Percentiles rank a stretch among this genome's conserved stretches.
Conservation (phyloP, 2,113 vertebrate species). For the Nothoprocta perdicaria region DNA sequence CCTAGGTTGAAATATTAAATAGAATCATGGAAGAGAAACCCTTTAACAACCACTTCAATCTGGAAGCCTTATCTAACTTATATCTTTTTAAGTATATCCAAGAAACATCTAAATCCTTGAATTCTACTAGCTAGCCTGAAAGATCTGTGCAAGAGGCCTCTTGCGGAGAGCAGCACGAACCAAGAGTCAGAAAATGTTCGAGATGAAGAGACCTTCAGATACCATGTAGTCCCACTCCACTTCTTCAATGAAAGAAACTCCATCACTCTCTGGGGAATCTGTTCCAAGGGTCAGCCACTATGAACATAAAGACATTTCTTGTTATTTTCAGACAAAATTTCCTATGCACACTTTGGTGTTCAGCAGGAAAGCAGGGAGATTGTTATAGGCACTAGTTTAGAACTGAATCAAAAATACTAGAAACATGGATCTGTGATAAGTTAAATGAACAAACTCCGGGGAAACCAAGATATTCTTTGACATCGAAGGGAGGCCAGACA, state of each 20-base stretch:
- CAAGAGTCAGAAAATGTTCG: neutral
- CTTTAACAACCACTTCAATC: neutral
- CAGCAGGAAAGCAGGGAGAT: neutral
- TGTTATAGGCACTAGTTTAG: neutral
- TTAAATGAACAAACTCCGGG: neutral
- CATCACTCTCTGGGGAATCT: too few species aligned
- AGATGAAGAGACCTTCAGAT: too few species aligned
- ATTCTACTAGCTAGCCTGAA: neutral
- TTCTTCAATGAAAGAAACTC: too few species aligned
- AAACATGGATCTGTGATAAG: neutral
- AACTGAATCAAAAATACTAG: neutral
- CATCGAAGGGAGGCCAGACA: neutral
- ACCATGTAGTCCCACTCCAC: too few species aligned
- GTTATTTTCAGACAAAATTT: too few species aligned
- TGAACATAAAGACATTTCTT: too few species aligned
- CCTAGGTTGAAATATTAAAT: neutral
- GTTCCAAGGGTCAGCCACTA: too few species aligned
- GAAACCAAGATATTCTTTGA: neutral
- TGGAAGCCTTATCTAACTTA: neutral
- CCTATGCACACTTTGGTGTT: neutral
- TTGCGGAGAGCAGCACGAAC: neutral
- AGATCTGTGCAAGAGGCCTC: neutral
- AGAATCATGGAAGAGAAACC: neutral
- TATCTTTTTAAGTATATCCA: neutral
- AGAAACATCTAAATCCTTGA: fast-evolving